A percentile compares a stretch with the other conserved stretches of the same genome.
phyloP scores from a whole-genome alignment of 2,113 vertebrate species.

The Pteropus alecto region DNA sequence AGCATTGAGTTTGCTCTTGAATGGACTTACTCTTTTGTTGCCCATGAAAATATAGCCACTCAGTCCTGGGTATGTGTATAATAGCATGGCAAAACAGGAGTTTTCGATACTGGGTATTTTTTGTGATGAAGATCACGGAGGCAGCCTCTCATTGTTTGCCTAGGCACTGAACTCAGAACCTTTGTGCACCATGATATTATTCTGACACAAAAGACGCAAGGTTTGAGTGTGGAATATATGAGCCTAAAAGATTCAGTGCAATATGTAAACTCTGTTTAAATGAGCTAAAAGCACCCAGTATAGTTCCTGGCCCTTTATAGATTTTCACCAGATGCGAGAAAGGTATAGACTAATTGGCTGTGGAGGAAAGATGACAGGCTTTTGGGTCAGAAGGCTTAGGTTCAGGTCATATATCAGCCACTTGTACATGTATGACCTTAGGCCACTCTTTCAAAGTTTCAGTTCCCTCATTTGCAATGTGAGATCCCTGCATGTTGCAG shows the following conservation, averaged over 20 bases:
- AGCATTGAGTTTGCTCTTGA: neutral
- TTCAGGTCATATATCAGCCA: neutral
- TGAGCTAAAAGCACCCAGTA: neutral
- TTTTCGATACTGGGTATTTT: neutral
- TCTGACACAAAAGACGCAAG: neutral
- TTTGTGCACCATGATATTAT: neutral
- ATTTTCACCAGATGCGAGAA: neutral
- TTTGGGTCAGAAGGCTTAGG: neutral
- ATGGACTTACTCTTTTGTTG: neutral
- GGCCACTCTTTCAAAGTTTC: neutral
- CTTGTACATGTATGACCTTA: neutral
- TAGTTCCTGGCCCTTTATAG: neutral
- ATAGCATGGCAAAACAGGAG: neutral
- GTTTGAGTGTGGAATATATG: neutral
- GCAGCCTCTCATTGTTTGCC: neutral
- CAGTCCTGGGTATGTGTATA: neutral
- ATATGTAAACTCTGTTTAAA: neutral
- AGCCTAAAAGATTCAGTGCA: neutral
- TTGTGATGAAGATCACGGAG: neutral
- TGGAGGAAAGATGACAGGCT: neutral
- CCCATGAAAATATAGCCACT: neutral
- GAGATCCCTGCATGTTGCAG: neutral
- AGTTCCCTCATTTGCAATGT: neutral
- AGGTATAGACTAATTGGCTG: neutral
- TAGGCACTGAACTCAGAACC: neutral